A percentile compares a stretch with the other conserved stretches of the same genome.
Conservation (phyloP, 2,888 invertebrate species). For the Elegia similella region DNA sequence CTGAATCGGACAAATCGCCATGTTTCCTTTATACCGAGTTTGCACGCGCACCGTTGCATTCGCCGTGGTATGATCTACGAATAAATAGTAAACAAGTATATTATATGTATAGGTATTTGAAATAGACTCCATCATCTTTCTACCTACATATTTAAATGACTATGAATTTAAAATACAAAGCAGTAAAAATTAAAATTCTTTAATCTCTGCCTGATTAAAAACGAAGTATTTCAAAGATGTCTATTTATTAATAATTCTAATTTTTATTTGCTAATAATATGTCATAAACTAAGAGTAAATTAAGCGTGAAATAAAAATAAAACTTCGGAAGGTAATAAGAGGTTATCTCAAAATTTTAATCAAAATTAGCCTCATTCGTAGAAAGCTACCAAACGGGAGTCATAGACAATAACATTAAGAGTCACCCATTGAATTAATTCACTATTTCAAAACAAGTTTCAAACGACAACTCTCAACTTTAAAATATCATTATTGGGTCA, state of each 20-base stretch:
- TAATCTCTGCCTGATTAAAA: no score
- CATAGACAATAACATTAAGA: constrained; percentile 1
- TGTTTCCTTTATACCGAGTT: constrained; percentile 34
- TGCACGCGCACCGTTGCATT: constrained; percentile 6
- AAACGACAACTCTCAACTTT: neutral
- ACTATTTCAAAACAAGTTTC: constrained; percentile 3
- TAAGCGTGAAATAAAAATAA: neutral
- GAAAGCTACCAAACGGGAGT: constrained; percentile 9
- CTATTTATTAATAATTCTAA: neutral
- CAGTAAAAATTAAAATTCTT: no score
- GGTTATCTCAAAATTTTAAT: constrained; percentile 3
- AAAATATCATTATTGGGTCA: constrained; percentile 1
- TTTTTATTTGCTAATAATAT: neutral
- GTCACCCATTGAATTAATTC: constrained; percentile 11
- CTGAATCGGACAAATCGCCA: constrained; percentile 60
- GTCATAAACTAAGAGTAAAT: neutral
- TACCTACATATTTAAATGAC: no score
- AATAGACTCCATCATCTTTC: no score
- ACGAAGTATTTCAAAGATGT: neutral
- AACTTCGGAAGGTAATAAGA: neutral
- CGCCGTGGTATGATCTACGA: neutral
- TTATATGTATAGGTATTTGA: no score
- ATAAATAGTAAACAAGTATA: neutral
- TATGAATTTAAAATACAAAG: no score
- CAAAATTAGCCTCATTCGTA: neutral